Percentiles rank a stretch among this genome's conserved stretches.
Evolutionary conservation across 2,797 vertebrate species (phyloP).

Genomic region (Nyctalus aviator): DNA sequence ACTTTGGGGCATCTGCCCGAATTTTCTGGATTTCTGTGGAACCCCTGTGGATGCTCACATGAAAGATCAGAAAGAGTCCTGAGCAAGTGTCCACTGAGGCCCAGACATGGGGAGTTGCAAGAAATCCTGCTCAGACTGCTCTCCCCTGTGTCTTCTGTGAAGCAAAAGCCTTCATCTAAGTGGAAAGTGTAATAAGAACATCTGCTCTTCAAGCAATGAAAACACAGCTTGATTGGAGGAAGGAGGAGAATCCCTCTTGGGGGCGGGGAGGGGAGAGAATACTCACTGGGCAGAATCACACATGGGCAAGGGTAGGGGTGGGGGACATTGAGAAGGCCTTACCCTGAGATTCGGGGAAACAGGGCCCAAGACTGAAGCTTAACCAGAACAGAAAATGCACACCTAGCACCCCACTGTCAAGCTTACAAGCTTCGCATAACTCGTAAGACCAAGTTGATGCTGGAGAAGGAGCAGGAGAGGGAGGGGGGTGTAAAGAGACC

Average conservation of each 20-base stretch:
- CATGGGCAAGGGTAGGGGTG: neutral
- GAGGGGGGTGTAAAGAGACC: neutral
- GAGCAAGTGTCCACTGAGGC: neutral
- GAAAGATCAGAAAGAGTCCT: neutral
- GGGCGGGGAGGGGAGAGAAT: neutral
- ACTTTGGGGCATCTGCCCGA: neutral
- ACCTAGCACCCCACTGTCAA: neutral
- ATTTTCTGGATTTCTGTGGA: neutral
- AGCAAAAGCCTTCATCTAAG: neutral
- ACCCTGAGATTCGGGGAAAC: neutral
- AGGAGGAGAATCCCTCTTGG: neutral
- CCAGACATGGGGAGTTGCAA: neutral
- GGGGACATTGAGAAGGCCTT: neutral
- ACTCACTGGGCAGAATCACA: neutral
- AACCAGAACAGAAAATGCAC: neutral
- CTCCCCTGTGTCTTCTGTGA: neutral
- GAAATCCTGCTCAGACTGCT: neutral
- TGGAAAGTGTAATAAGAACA: neutral
- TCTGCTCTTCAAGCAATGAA: too few relatives aligned
- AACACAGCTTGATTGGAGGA: neutral
- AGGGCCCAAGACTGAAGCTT: neutral
- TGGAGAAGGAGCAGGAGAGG: neutral
- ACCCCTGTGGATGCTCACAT: neutral
- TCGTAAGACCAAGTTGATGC: neutral
- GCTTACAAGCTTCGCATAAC: accelerated